These are phyloP conservation scores for Andrena haemorrhoa DNA, from an alignment of 2,888 invertebrate species.

Conservation along the genomic window DNA sequence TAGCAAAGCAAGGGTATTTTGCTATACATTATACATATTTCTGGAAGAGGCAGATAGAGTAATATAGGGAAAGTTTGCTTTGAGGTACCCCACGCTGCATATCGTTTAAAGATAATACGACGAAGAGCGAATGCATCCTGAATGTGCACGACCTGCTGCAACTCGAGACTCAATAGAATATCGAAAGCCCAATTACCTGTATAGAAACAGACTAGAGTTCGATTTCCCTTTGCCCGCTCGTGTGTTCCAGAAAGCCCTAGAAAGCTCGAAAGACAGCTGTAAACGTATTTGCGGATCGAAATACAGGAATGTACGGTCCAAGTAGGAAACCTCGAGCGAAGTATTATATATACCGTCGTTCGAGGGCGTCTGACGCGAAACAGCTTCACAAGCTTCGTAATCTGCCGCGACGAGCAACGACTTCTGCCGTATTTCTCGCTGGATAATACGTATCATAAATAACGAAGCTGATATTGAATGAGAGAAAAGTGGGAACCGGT, in stretches of 20 bases:
- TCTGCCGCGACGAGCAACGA: constrained; percentile 36
- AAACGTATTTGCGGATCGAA: not conserved
- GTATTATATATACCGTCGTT: not conserved
- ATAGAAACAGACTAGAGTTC: too few species aligned
- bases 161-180: too few species aligned
- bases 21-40: too few species aligned
- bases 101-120: too few species aligned
- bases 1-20: too few species aligned
- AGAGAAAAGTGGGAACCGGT: constrained; percentile 56
- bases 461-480: constrained; percentile 45
- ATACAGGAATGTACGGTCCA: not conserved
- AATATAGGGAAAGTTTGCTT: too few species aligned
- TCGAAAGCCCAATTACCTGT: too few species aligned
- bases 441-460: constrained; percentile 45
- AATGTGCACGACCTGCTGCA: too few species aligned
- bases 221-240: too few species aligned
- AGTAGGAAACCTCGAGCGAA: not conserved
- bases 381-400: constrained; percentile 24
- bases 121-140: too few species aligned
- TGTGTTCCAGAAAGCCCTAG: not conserved
- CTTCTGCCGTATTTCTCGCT: constrained; percentile 40
- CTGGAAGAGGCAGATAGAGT: too few species aligned
- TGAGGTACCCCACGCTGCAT: too few species aligned
- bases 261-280: not conserved
- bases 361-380: not conserved